Evolutionary conservation across 2,113 vertebrate genomes (phyloP).

Genomic region (Brienomyrus longianalis): DNA sequence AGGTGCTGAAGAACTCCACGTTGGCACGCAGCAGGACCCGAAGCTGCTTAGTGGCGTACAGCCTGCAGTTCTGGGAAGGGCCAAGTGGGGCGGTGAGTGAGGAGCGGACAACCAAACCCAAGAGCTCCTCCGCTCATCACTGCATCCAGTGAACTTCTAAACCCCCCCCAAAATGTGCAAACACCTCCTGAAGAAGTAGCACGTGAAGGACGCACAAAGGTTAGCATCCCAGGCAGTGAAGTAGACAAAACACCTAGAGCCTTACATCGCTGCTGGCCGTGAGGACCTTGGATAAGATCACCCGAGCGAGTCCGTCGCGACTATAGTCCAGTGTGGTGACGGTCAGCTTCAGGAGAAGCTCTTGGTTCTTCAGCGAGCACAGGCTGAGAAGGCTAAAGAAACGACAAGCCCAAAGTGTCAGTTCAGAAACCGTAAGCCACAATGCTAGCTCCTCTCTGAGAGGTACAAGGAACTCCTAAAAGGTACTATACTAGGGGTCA

Average conservation of each 20-base stretch:
- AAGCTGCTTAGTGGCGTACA: slow-evolving; percentile 78
- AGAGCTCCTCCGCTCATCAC: not conserved
- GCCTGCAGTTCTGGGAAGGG: slow-evolving; percentile 61
- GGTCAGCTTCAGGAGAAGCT: slow-evolving; percentile 73
- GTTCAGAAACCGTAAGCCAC: not conserved
- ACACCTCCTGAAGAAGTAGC: not conserved
- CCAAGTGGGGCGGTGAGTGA: not conserved
- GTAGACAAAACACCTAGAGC: not conserved
- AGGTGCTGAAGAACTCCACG: slow-evolving; percentile 82
- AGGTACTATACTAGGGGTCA: not conserved
- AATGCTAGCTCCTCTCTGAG: not conserved
- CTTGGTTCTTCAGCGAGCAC: slow-evolving; percentile 79
- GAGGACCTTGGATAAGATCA: slow-evolving; percentile 78
- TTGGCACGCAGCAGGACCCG: slow-evolving; percentile 73
- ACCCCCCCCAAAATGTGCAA: not conserved
- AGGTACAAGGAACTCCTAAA: not conserved
- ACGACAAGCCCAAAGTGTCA: not conserved
- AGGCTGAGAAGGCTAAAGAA: slow-evolving; percentile 69
- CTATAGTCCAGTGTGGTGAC: slow-evolving; percentile 80
- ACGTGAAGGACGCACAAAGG: not conserved
- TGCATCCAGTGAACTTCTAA: not conserved
- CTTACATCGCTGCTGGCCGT: slow-evolving; percentile 63
- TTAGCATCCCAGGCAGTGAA: not conserved
- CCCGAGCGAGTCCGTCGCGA: slow-evolving; percentile 74
- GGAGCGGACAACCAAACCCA: not conserved